phyloP scores from a whole-genome alignment of 1,140 invertebrate species.

The Drosophila watanabei region DNA sequence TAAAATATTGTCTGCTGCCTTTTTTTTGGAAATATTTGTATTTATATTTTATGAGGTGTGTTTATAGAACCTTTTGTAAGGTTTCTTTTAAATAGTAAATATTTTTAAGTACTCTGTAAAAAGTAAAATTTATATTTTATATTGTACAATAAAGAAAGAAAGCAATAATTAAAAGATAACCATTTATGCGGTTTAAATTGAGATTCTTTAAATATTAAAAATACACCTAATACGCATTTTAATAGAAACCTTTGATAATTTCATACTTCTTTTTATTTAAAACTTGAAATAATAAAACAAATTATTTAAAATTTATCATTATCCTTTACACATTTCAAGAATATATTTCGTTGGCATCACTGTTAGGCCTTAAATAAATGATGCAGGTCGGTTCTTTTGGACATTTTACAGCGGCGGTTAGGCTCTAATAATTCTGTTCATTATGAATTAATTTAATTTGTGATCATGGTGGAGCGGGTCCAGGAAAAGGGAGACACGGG shows the following conservation, averaged over 20 bases:
- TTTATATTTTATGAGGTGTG: not conserved
- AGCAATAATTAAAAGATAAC: not conserved
- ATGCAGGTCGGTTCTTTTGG: conserved; percentile 20
- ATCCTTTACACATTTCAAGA: not conserved
- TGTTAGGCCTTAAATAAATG: conserved; percentile 18
- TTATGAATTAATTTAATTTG: conserved; percentile 82
- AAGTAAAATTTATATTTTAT: not conserved
- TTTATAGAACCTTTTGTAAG: not conserved
- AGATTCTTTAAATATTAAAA: not conserved
- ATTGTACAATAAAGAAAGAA: not conserved
- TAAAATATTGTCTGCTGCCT: not conserved
- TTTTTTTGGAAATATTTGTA: not conserved
- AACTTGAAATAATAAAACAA: not conserved
- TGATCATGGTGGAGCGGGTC: conserved; percentile 34
- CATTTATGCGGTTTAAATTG: too few relatives aligned
- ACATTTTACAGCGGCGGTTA: conserved; percentile 36
- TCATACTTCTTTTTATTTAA: not conserved
- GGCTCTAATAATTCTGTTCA: conserved; percentile 80
- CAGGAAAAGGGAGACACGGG: not conserved
- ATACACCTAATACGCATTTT: not conserved
- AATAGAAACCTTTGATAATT: not conserved
- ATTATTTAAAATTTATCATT: not conserved
- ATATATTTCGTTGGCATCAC: conserved; percentile 34
- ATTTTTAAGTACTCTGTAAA: not conserved
- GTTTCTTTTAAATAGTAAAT: not conserved